Percentiles rank a stretch among this genome's conserved stretches.
These are phyloP conservation scores for Micrastur ruficollis DNA, from an alignment of 2,797 vertebrate species.

Conservation along the genomic window DNA sequence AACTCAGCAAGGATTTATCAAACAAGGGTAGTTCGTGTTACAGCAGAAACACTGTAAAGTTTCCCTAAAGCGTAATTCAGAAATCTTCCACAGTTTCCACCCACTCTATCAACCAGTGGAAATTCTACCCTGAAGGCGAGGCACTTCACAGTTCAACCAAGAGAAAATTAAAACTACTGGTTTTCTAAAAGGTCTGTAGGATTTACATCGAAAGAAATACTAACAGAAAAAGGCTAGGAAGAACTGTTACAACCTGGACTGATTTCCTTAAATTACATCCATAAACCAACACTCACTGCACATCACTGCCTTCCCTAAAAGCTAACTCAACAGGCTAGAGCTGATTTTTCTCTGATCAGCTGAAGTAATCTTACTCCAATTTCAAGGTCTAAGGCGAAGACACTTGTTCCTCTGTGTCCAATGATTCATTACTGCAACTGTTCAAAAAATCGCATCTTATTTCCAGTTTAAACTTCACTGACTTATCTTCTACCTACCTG, in stretches of 20 bases:
- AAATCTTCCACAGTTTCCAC: not conserved
- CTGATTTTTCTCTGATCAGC: not conserved
- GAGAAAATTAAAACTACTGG: not conserved
- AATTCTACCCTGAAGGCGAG: not conserved
- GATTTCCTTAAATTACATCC: not conserved
- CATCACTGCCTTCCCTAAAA: not conserved
- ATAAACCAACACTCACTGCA: not conserved
- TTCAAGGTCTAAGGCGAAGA: not conserved
- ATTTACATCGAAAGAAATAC: not conserved
- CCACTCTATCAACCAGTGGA: not conserved
- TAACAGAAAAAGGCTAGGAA: not conserved
- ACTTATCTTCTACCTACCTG: not conserved
- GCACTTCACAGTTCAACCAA: not conserved
- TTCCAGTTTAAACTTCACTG: not conserved
- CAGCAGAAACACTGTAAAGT: not conserved
- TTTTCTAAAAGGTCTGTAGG: not conserved
- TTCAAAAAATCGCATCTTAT: not conserved
- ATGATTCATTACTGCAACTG: not conserved
- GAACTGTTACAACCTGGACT: not conserved
- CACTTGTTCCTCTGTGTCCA: not conserved
- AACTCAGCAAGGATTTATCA: not conserved
- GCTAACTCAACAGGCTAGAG: not conserved
- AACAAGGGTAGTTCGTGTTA: not conserved
- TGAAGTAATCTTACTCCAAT: not conserved
- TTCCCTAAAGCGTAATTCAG: not conserved